Base-by-base conservation (phyloP, 2,113 vertebrate species). In the Lonchura striata region DNA sequence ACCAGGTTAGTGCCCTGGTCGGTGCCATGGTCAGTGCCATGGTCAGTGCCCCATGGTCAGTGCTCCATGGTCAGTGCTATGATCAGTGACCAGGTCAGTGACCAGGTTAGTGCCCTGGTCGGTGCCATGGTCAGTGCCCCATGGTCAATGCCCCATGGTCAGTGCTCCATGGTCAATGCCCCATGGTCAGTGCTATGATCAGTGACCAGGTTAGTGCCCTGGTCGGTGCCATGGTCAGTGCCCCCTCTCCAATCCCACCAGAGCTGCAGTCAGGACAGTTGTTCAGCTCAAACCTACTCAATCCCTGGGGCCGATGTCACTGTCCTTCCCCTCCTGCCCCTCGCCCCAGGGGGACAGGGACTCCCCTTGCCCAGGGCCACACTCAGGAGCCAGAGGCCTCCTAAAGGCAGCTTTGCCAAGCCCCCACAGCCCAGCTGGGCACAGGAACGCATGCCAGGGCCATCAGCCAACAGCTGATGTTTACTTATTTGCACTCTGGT, bases 391-490 rank as follows among this genome's bases (percentile, higher is more conserved):
- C 50, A n/a, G 47, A 78, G 61, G 69, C 78, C 33, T 4, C 16
- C 39, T 9, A 3, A 35, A 47, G 39, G 46, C 14, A 2, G 77
- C 60, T 37, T 4, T 84, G 93, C 81, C 84, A 54, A 75, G 72
- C 35, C 64, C 75, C 88, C 16, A 80, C 83, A 49, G 89, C 4
- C 76, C 92, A 82, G 81, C 93, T 74, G 86, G 88, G 93, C 81
- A 81, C 60, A 4, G 81, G 28, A 65, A 65, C 0, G 9, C 42
- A 1, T 1, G 92, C 81, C 84, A 95, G 92, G 90, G 92, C 78
- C 81, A 59, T 3, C 47, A 54, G 92, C 84, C 95, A 96, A 66
- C 82, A 42, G 52, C 9, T 89, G 61, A 0, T 79, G 87, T 89
- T 89, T 41, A 44, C 56, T 82, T 52, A 52, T 89, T 84, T 93